Evolutionary conservation across 2,113 vertebrate genomes (phyloP).

Genomic region (Psophia crepitans): DNA sequence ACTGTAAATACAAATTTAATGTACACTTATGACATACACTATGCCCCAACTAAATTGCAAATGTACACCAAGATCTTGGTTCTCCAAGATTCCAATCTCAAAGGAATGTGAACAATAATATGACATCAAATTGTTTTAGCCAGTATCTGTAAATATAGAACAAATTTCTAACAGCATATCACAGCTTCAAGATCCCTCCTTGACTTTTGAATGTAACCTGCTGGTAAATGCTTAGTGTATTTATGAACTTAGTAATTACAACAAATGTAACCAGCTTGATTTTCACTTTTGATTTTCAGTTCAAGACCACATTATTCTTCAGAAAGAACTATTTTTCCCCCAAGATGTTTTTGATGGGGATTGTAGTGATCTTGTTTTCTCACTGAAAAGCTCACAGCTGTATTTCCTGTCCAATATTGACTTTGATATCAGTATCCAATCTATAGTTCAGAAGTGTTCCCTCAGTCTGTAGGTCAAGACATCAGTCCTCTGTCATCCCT

Average conservation of each 20-base stretch:
- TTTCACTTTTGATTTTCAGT: not conserved
- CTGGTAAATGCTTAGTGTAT: not conserved
- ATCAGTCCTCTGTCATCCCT: not conserved
- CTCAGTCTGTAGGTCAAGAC: not conserved
- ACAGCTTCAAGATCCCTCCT: not conserved
- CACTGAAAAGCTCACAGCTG: not conserved
- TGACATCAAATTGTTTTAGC: not conserved
- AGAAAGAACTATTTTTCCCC: not conserved
- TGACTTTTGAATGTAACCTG: not conserved
- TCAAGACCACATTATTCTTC: not conserved
- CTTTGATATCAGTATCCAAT: not conserved
- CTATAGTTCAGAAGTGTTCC: not conserved
- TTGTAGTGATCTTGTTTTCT: not conserved
- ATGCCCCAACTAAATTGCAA: not conserved
- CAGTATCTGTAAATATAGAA: not conserved
- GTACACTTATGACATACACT: not conserved
- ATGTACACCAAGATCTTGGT: not conserved
- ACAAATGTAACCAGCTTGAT: not conserved
- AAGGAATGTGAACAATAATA: not conserved
- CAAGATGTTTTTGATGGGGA: not conserved
- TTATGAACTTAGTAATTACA: not conserved
- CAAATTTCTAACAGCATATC: not conserved
- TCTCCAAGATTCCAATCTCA: not conserved
- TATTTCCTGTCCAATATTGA: not conserved
- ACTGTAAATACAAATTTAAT: not conserved